Conservation (phyloP, 2,113 vertebrate genomes). For the Actinemys pallida region DNA sequence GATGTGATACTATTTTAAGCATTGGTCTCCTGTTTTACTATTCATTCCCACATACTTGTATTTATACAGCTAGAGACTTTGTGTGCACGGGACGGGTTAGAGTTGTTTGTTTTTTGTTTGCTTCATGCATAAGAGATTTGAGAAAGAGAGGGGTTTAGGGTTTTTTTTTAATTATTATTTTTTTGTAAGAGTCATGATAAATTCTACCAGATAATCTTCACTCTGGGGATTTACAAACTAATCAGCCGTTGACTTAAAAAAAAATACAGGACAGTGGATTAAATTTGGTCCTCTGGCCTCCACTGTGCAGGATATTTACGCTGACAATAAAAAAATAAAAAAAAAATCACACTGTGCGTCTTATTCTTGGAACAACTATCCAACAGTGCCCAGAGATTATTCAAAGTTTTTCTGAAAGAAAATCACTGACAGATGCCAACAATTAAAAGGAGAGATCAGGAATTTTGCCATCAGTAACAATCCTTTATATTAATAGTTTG, state of each 20-base stretch:
- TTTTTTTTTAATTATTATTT: not conserved
- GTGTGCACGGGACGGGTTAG: not conserved
- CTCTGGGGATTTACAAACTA: not conserved
- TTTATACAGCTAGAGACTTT: not conserved
- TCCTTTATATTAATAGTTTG: not conserved
- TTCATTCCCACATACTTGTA: not conserved
- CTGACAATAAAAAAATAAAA: not conserved
- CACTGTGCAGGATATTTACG: not conserved
- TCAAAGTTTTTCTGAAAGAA: not conserved
- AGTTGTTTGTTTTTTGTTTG: not conserved
- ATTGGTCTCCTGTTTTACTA: not conserved
- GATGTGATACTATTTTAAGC: not conserved
- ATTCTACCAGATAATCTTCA: not conserved
- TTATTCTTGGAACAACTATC: constrained; percentile 16
- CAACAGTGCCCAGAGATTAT: not conserved
- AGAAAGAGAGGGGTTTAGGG: not conserved
- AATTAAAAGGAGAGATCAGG: constrained; percentile 24
- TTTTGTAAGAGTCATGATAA: not conserved
- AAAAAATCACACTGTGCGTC: not conserved
- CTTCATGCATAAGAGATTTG: not conserved
- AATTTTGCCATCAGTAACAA: not conserved
- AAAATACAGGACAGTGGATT: not conserved
- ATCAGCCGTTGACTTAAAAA: not conserved
- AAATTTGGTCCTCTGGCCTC: not conserved
- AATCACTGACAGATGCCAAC: not conserved